Percentiles rank a stretch among this genome's conserved stretches.
Evolutionary conservation across 1,140 invertebrate genomes (phyloP).

Genomic region (Micrasema minimum): DNA sequence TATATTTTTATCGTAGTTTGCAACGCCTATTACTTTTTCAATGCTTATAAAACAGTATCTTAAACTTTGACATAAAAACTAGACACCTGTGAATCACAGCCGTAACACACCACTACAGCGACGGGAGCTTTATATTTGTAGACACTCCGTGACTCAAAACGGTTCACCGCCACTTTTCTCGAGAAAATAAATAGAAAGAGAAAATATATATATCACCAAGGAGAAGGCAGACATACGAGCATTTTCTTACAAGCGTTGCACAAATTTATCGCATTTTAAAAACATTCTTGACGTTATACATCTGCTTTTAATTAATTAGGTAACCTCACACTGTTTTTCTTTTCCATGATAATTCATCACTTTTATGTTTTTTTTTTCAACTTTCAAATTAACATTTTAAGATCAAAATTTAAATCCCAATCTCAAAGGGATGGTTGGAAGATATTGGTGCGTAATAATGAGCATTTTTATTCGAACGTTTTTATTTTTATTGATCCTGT

Average conservation of each 20-base stretch:
- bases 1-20: too few relatives aligned
- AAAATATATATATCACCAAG: conserved; percentile 12
- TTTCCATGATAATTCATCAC: too few relatives aligned
- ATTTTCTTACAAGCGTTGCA: conserved; percentile 9
- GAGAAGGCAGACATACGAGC: not conserved
- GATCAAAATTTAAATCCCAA: too few relatives aligned
- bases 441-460: too few relatives aligned
- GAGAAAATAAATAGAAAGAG: conserved; percentile 34
- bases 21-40: too few relatives aligned
- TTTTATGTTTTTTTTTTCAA: too few relatives aligned
- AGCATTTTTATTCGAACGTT: too few relatives aligned
- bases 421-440: too few relatives aligned
- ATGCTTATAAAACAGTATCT: too few relatives aligned
- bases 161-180: conserved; percentile 37
- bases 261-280: conserved; percentile 23
- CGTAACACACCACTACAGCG: conserved; percentile 19
- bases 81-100: conserved; percentile 17
- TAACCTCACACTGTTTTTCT: too few relatives aligned
- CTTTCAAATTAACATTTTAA: not conserved
- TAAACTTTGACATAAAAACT: not conserved
- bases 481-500: too few relatives aligned
- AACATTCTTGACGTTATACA: not conserved
- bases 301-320: too few relatives aligned
- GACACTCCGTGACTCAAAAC: conserved; percentile 40
- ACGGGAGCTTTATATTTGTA: conserved; percentile 30